These are phyloP conservation scores for Hydropsyche tenuis DNA, from an alignment of 1,140 invertebrate genomes.

Conservation along the genomic window DNA sequence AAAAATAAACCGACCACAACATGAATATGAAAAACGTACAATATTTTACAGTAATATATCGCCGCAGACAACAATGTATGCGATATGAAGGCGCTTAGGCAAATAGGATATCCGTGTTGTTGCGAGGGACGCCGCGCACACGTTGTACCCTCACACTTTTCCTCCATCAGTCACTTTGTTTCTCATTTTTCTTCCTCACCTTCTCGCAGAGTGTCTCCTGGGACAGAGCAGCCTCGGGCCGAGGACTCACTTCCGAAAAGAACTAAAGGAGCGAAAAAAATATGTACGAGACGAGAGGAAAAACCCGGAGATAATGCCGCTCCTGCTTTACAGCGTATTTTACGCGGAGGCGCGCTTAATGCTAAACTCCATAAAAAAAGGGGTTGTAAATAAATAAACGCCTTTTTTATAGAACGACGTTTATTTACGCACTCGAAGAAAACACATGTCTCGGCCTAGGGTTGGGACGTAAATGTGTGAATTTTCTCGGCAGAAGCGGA, in stretches of 20 bases:
- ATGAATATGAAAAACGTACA: not conserved
- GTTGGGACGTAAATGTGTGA: no score
- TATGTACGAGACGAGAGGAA: no score
- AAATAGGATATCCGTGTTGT: constrained; percentile 48
- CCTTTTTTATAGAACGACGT: constrained; percentile 17
- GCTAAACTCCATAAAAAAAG: constrained; percentile 26
- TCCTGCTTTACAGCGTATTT: constrained; percentile 26
- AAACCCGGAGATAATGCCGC: constrained; percentile 9
- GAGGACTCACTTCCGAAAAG: constrained; percentile 11
- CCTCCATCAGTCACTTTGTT: constrained; percentile 42
- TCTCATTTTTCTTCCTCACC: constrained; percentile 39
- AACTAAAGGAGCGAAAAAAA: not conserved
- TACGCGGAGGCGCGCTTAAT: constrained; percentile 11
- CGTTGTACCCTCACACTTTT: constrained; percentile 23
- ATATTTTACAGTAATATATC: no score
- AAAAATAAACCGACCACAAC: no score
- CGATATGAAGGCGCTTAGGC: constrained; percentile 42
- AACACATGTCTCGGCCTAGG: not conserved
- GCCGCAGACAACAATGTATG: no score
- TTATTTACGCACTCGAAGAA: not conserved
- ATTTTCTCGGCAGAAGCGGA: not conserved
- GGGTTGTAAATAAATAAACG: constrained; percentile 29
- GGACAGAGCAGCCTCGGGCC: not conserved
- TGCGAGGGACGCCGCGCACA: constrained; percentile 7
- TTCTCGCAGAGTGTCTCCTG: constrained; percentile 16